These are phyloP conservation scores for Deroplatys truncata DNA, from an alignment of 2,888 invertebrate species.

Conservation along the genomic window DNA sequence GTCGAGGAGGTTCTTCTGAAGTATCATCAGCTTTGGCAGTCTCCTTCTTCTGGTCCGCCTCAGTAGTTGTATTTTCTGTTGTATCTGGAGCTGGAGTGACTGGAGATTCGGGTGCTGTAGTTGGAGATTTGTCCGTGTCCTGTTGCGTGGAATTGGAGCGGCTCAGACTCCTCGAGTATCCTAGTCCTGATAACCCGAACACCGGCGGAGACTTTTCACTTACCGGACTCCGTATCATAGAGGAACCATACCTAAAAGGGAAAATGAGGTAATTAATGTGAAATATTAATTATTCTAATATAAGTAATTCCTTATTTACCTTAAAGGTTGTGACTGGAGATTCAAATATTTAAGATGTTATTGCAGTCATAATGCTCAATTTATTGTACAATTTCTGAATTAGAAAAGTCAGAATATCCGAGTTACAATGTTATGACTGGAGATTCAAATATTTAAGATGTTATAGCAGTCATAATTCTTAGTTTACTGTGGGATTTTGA, in stretches of 20 bases:
- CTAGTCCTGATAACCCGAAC: conserved; percentile 31
- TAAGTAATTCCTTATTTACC: no score
- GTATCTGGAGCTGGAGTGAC: not conserved
- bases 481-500: no score
- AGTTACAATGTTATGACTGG: no score
- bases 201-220: conserved; percentile 36
- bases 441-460: no score
- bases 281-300: no score
- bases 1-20: not conserved
- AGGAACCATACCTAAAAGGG: conserved; percentile 32
- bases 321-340: no score
- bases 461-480: no score
- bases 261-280: not conserved
- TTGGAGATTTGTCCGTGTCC: not conserved
- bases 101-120: not conserved
- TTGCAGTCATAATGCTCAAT: no score
- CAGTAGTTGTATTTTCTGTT: not conserved
- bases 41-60: not conserved
- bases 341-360: no score
- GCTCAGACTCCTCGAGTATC: not conserved
- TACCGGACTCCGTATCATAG: conserved; percentile 35
- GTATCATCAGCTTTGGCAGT: not conserved
- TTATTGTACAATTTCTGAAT: no score
- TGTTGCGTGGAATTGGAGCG: conserved; percentile 9
- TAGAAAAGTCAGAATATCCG: no score